phyloP scores from a whole-genome alignment of 2,113 vertebrate species.

The Dermatemys mawii region DNA sequence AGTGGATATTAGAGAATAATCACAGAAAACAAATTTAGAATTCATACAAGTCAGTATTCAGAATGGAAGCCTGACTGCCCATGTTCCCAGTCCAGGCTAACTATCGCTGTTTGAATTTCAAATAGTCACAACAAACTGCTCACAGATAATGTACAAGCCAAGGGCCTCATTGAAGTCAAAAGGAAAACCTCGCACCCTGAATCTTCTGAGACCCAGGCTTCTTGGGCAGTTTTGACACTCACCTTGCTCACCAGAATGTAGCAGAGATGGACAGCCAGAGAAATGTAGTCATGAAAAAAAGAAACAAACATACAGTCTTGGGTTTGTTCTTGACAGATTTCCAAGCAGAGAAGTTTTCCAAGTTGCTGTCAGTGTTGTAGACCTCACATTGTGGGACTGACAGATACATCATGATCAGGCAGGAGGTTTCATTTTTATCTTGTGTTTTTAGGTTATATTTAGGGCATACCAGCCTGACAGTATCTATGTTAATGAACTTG shows the following conservation, averaged over 20 bases:
- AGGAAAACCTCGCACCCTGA: background rate
- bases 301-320: background rate
- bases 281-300: background rate
- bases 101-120: conserved; percentile 29
- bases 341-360: background rate
- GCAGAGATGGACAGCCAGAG: background rate
- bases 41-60: background rate
- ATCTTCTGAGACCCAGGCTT: background rate
- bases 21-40: background rate
- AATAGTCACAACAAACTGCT: background rate
- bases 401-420: background rate
- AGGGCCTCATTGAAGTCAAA: background rate
- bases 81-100: background rate
- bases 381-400: background rate
- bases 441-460: background rate
- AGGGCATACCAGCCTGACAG: background rate
- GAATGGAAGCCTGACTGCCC: background rate
- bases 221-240: background rate
- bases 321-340: background rate
- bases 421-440: background rate
- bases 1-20: background rate
- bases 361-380: background rate
- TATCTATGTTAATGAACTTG: background rate
- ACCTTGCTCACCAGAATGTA: background rate
- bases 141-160: conserved; percentile 13